Conservation (phyloP, 2,113 vertebrate genomes). For the Pionites leucogaster region DNA sequence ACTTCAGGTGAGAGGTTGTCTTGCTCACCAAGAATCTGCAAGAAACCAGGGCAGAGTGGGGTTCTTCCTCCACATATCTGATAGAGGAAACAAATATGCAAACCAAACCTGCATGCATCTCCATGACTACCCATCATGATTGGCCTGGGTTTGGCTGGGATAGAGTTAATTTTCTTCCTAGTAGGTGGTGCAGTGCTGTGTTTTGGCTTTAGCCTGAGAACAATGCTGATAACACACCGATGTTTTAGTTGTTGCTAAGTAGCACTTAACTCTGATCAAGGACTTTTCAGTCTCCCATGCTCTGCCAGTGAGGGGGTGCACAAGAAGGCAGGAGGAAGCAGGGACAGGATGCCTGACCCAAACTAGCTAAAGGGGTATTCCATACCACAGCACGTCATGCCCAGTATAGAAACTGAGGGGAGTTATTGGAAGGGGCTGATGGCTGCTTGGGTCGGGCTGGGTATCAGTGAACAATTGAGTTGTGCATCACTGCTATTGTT, state of each 20-base stretch:
- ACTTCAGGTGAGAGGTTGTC: not conserved
- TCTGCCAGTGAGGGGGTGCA: not conserved
- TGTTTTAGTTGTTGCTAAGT: not conserved
- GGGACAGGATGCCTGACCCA: not conserved
- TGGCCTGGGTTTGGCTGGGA: not conserved
- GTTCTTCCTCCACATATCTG: not conserved
- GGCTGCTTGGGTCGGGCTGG: not conserved
- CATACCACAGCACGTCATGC: not conserved
- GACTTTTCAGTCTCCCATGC: not conserved
- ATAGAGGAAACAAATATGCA: not conserved
- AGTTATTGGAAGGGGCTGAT: not conserved
- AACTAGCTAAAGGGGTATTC: not conserved
- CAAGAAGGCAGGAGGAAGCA: not conserved
- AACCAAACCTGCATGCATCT: not conserved
- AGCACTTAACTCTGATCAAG: not conserved
- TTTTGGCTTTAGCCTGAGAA: not conserved
- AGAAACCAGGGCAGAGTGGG: not conserved
- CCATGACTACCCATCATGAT: not conserved
- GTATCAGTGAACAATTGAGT: not conserved
- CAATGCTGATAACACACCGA: not conserved
- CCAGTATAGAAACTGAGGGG: not conserved
- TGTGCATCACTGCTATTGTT: not conserved
- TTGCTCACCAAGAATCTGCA: not conserved
- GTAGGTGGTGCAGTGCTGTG: not conserved
- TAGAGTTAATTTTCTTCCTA: not conserved